Evolutionary conservation across 92 coral and sea anemone species (phyloP), one percentile per base, ranked within the genome.

Genomic region (Ricordea florida): DNA sequence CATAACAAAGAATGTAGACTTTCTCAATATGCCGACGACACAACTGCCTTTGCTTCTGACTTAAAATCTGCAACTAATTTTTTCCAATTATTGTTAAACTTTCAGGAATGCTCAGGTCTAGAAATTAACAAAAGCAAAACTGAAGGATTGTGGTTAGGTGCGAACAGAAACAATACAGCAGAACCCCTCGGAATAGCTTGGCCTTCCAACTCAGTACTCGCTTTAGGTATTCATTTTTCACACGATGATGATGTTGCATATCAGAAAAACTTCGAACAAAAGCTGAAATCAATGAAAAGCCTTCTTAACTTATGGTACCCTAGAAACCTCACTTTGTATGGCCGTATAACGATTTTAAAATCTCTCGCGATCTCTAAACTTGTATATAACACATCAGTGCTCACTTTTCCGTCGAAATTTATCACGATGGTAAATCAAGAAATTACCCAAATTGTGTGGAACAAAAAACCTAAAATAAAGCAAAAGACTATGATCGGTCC

Each of bases 401-500:
- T 65, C 27, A 24, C 73, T 15, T 65, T 44, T 32, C 55, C 47
- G 1, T 5, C 16, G 28, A 38, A 0, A 14, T 65, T 65, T 68
- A 28, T 30, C 14, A 3, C 18, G 5, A 9, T 14, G 25, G 62
- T 67, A 22, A 66, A 66, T 11, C 14, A 43, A 2, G 35, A 3
- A 25, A 66, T 45, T 21, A 43, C 26, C 3, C 22, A 48, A 2
- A 43, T 66, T 46, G 51, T 66, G 4, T 57, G 65, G 65, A 28
- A 57, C 1, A 42, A 21, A 13, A 48, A 48, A 67, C 62, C 75
- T 26, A 67, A 67, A 49, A 67, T 67, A 1, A 48, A 46, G 36
- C 60, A 56, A 3, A 37, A 2, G 8, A 72, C 79, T 37, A 72
- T 72, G 57, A 41, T 72, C n/a, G 79, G 67, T 17, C 29, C 3